phyloP scores from a whole-genome alignment of 1,140 invertebrate genomes.

The Linepithema humile region DNA sequence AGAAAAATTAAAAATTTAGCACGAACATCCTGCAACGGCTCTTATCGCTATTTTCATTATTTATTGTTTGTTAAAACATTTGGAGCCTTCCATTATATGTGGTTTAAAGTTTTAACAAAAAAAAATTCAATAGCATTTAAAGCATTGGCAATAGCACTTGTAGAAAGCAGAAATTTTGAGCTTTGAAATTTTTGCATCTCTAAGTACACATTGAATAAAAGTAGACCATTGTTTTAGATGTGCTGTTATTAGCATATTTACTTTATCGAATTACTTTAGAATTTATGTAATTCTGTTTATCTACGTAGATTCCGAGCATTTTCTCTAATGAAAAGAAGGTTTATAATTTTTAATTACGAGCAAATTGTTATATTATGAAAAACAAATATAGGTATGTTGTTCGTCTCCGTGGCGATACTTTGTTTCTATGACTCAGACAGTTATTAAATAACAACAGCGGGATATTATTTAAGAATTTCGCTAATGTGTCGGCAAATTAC shows the following conservation, averaged over 20 bases:
- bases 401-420: background rate
- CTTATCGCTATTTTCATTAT: too few species aligned
- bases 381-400: background rate
- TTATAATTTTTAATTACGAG: background rate
- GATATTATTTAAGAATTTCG: slow-evolving; percentile 53
- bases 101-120: too few species aligned
- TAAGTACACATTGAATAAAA: background rate
- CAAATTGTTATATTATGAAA: too few species aligned
- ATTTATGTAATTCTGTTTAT: background rate
- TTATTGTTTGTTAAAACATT: too few species aligned
- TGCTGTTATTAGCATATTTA: background rate
- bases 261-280: background rate
- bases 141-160: background rate
- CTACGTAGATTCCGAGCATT: background rate
- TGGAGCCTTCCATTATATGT: too few species aligned
- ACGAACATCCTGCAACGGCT: too few species aligned
- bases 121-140: background rate
- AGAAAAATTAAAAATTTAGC: too few species aligned
- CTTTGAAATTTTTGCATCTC: background rate
- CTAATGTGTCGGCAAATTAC: slow-evolving; percentile 61
- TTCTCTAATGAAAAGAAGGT: background rate
- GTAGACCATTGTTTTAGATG: background rate
- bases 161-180: background rate
- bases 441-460: background rate
- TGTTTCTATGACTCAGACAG: background rate